Conservation (phyloP, 2,888 invertebrate genomes). For the Megalurothrips usitatus region DNA sequence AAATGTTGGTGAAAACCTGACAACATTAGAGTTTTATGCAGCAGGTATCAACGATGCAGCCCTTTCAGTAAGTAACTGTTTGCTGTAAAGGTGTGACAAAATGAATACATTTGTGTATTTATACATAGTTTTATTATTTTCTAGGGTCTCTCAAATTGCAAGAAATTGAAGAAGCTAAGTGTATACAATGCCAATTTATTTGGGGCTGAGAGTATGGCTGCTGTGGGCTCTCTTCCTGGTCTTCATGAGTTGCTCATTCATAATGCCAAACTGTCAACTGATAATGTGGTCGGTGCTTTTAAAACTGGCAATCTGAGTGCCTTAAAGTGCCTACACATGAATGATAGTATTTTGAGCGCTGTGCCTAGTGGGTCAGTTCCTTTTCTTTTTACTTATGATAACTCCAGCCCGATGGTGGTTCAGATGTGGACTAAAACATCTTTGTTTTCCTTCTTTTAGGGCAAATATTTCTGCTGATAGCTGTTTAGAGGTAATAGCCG, state of each 20-base stretch:
- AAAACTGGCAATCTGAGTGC: neutral
- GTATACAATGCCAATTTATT: constrained; percentile 14
- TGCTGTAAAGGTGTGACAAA: neutral
- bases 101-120: neutral
- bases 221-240: neutral
- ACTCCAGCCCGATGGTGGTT: no score
- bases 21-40: constrained; percentile 1
- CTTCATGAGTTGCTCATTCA: neutral
- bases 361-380: no score
- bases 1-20: neutral
- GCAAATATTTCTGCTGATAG: neutral
- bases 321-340: neutral
- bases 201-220: neutral
- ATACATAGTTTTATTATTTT: neutral
- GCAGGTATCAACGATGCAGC: neutral
- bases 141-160: neutral
- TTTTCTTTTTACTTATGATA: no score
- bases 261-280: neutral
- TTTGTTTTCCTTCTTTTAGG: neutral
- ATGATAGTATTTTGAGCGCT: neutral
- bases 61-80: neutral
- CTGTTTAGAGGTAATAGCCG: neutral
- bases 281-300: neutral
- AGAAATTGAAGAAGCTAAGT: neutral
- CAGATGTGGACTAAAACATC: neutral